Base-by-base conservation (phyloP, 2,113 vertebrate species). In the Microcebus ravelobensis region DNA sequence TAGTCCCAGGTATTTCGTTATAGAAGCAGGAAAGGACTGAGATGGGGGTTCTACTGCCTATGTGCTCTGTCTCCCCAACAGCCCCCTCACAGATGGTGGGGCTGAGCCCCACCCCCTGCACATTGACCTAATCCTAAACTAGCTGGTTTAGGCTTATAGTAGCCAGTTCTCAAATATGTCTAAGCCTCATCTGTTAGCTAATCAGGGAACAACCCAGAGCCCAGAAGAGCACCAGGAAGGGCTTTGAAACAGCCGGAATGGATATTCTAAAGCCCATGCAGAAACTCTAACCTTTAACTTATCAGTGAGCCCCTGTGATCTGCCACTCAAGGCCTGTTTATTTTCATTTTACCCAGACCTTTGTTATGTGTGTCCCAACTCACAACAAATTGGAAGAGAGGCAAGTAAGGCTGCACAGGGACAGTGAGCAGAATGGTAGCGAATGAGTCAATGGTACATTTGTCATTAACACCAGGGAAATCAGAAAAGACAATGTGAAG, bases 381-480 rank as follows among this genome's bases (percentile, higher is more conserved):
- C 48, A 67, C 27, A 23, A 11, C 2, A 31, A 55, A 27, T 23
- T 18, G 67, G 42, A 31, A n/a, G 25, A 25, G 55, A 42, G 45
- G 42, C 0, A 1, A 31, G 57, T 23, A 67, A 29, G 31, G 34
- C 10, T 15, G 9, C 4, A 7, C 42, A 42, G 42, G 21, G 59
- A 74, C 29, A 57, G 6, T 1, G 0, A 74, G 4, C 25, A 36
- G 50, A 63, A 27, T 0, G 4, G 59, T 6, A 8, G 7, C 20
- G 0, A 45, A 71, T 20, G 65, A 55, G 13, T 1, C 0, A 13
- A 31, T 4, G 1, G 36, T n/a, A 13, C 13, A 15, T 0, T 21
- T 1, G 0, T 73, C 88, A 67, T 29, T 84, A 17, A 45, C 48
- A 34, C 31, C 48, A 12, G 6, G 18, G 17, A 50, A 73, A 27